Base-by-base conservation (phyloP, 2,113 vertebrate species). In the Orcinus orca region DNA sequence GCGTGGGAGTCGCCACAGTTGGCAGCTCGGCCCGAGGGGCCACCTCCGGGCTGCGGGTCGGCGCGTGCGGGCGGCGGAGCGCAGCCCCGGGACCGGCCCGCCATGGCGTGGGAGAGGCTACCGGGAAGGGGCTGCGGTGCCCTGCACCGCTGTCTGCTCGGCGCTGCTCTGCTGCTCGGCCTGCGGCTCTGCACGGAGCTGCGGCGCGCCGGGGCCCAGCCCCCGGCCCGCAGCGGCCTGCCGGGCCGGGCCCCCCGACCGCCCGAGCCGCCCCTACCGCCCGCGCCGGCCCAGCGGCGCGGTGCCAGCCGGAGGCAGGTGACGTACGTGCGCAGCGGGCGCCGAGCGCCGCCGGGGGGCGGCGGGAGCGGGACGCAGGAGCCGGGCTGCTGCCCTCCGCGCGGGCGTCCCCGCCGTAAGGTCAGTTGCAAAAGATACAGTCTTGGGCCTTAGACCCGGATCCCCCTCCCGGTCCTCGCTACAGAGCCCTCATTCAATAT, bases 281-380 rank as follows among this genome's bases (percentile, higher is more conserved):
- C 53, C 13, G 88, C 67, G 44, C 87, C 86, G 11, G 47, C 38
- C 2, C 90, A 62, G 26, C 94, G 50, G 87, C 84, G 88, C 13
- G 65, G 90, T n/a, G 82, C 95, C 96, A 88, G 98, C 93, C 96
- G 97, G 88, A 97, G 98, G 92, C 97, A 97, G 94, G 99, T 99
- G 96, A 98, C 98, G 96, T 99, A 98, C 97, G 98, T 99, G 96
- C 97, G 98, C 90, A 98, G 98, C 90, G 96, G 98, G 62, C 98
- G 98, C 92, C 76, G 97, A 25, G 90, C 70, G 33, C 90, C 62
- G 31, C 94, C 90, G 53, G 96, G 92, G 94, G 97, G 77, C 97
- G 97, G 84, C 83, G 97, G 90, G 98, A 80, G 98, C 76, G 81
- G 97, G 50, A 96, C 97, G 65, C 73, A 71, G 41, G 91, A 60